Evolutionary conservation across 2,888 invertebrate species (phyloP), one percentile per base, ranked within the genome.

Genomic region (Copidosoma aretas): DNA sequence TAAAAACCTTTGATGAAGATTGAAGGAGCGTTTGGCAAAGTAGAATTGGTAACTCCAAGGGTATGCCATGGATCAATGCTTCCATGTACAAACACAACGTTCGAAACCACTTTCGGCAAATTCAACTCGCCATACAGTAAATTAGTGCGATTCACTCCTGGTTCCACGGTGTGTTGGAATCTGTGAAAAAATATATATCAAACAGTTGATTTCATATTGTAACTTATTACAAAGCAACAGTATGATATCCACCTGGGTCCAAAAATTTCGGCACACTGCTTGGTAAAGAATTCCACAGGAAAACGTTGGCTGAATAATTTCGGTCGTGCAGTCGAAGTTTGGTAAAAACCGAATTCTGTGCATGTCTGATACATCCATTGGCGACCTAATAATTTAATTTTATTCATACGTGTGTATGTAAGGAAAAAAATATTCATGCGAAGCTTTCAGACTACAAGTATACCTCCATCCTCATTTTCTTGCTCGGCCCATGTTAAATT

Each of bases 281-380:
- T 87, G 32, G 91, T 86, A 77, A 91, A 96, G 83, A 92, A 96
- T 67, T 91, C 88, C 0, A 92, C 82, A 0, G 91, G 89, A 75
- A 96, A 94, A 41, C 87, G 84, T 77, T 91, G 86, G 0, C 95
- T 93, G 80, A 97, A 97, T 54, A 82, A 89, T 82, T 88, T 85
- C 1, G 86, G 84, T 68, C 86, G 86, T 4, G 87, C 88, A 0
- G 90, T 89, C 0, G 96, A 94, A 0, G 95, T 93, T 86, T 98
- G 97, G 84, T 91, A 98, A 84, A 93, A 98, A 32, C 97, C 97
- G 81, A 97, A 98, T 83, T 98, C 98, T 0, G 93, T 94, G 81
- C 97, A 98, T 0, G 97, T 97, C 84, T 97, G 97, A 82, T 95
- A 97, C 69, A 89, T 91, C 97, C 97, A 97, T 78, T 94, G 93